Evolutionary conservation across 2,888 invertebrate species (phyloP).

Genomic region (Prenolepis imparis): DNA sequence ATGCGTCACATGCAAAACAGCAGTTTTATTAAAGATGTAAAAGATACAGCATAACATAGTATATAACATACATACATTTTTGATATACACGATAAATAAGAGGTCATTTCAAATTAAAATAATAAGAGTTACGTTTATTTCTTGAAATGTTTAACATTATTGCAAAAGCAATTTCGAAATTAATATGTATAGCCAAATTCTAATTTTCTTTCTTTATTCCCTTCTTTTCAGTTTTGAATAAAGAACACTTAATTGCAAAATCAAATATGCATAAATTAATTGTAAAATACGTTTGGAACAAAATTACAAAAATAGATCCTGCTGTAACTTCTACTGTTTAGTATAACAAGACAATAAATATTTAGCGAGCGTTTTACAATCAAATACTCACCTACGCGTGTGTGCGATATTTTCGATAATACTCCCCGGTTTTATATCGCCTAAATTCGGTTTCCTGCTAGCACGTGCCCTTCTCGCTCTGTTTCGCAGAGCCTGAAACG

Average conservation of each 20-base stretch:
- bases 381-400: slow-evolving; percentile 87
- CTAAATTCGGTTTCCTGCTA: slow-evolving; percentile 92
- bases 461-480: slow-evolving; percentile 94
- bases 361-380: slow-evolving; percentile 9
- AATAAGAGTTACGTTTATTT: background rate
- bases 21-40: slow-evolving; percentile 15
- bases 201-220: background rate
- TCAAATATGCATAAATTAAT: slow-evolving; percentile 1
- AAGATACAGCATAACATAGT: slow-evolving; percentile 39
- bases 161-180: background rate
- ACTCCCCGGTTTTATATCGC: slow-evolving; percentile 91
- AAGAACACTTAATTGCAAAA: background rate
- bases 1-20: slow-evolving; percentile 40
- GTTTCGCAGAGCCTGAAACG: slow-evolving; percentile 92
- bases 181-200: background rate
- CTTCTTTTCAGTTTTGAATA: background rate
- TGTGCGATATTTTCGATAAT: slow-evolving; percentile 97
- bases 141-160: background rate
- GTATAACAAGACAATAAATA: slow-evolving; percentile 13
- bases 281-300: background rate
- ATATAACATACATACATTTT: background rate
- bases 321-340: slow-evolving; percentile 44
- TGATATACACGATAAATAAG: background rate
- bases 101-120: background rate
- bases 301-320: background rate